phyloP scores from a whole-genome alignment of 35 echinoderm and acorn worm species.

The Heliocidaris erythrogramma region DNA sequence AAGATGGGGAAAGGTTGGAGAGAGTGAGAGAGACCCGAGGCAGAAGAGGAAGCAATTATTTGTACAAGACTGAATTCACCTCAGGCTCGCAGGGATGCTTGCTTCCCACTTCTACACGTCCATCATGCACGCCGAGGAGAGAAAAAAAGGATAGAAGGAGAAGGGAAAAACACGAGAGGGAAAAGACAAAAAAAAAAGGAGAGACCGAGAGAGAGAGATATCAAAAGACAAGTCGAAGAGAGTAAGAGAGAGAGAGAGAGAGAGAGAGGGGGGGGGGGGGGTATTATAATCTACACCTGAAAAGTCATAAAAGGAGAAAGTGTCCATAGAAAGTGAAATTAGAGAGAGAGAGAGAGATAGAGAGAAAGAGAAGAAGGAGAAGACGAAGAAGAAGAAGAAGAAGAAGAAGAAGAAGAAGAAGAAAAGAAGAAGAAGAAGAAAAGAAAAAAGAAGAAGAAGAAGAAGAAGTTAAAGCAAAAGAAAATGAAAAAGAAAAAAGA shows the following conservation, averaged over 20 bases:
- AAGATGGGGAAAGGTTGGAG: neutral
- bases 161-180: neutral
- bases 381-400: neutral
- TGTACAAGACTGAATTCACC: constrained; percentile 45
- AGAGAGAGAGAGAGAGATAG: neutral
- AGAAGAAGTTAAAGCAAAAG: neutral
- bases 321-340: neutral
- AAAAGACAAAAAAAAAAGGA: neutral
- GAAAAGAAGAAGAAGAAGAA: neutral
- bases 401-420: neutral
- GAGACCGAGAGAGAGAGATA: neutral
- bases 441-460: neutral
- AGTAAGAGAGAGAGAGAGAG: neutral
- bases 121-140: neutral
- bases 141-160: neutral
- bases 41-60: constrained; percentile 48
- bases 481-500: neutral
- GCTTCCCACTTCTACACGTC: constrained; percentile 9
- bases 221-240: neutral
- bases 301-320: neutral
- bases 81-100: constrained; percentile 32
- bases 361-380: neutral
- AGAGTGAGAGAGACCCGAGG: neutral
- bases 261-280: neutral
- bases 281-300: neutral